Base-by-base conservation (phyloP, 2,113 vertebrate species). In the Sebastes fasciatus region DNA sequence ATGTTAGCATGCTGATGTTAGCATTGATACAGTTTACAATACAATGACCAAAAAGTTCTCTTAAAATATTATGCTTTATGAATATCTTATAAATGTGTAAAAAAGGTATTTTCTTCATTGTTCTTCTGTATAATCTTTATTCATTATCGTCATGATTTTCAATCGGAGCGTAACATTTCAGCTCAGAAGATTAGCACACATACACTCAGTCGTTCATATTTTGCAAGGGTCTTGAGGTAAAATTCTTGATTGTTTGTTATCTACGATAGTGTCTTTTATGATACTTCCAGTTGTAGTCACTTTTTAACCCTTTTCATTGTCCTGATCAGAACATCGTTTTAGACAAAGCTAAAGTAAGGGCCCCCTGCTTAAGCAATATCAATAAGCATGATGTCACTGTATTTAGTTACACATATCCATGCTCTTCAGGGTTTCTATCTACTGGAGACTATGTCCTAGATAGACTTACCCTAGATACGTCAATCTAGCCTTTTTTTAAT, bases 401-500 rank as follows among this genome's bases (percentile, higher is more conserved):
- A 72, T 84, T 76, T 10, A 68, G 61, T 86, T 83, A 82, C 77
- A 79, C 34, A 52, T 79, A 48, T 63, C 71, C 11, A 40, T 80
- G 51, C 49, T 83, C 21, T 54, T 46, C 23, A 46, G 71, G 60
- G 70, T 48, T 5, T 78, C 26, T 68, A 19, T 67, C 73, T 81
- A 40, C 64, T 73, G 79, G 5, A 46, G 21, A 12, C 46, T 86
- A 2, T 57, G 57, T 34, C 70, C 70, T 19, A 72, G 69, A 68
- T 87, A 77, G 51, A 76, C 61, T 66, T 66, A 73, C 43, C 52
- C 74, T 61, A 73, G 71, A 79, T 82, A 74, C 74, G 78, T 77
- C 83, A 86, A 46, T 86, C 58, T 63, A 43, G 1, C 10, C 52
- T 13, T 48, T 76, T 23, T 76, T 74, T 42, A 26, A 71, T 45